Conservation (phyloP, 2,888 invertebrate genomes). For the Laspeyria flexula region DNA sequence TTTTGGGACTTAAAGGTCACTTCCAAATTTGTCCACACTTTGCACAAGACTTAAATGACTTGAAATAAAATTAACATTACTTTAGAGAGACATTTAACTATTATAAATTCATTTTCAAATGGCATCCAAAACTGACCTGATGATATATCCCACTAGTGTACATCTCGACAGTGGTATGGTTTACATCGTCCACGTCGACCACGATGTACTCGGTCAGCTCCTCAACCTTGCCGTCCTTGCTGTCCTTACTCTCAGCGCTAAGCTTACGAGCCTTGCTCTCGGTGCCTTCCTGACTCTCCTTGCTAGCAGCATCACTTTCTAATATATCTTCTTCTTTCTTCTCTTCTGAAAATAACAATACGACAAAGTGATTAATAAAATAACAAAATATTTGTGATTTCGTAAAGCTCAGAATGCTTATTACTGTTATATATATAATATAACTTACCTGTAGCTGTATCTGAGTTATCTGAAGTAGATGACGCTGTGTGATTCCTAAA, state of each 20-base stretch:
- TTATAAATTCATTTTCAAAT: too few species aligned
- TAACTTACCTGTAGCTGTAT: conserved; percentile 60
- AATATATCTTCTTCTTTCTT: not conserved
- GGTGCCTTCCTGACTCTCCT: not conserved
- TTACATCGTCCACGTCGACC: conserved; percentile 73
- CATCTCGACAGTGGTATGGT: conserved; percentile 71
- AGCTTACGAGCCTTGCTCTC: not conserved
- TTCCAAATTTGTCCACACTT: too few species aligned
- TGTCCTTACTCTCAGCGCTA: not conserved
- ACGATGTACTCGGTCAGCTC: conserved; percentile 74
- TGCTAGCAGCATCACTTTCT: not conserved
- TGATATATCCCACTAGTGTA: conserved; percentile 74
- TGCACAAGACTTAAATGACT: too few species aligned
- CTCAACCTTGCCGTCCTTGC: conserved; percentile 23
- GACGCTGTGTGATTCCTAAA: conserved; percentile 65
- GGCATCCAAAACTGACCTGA: conserved; percentile 68
- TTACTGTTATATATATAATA: not conserved
- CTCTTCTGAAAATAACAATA: conserved; percentile 5
- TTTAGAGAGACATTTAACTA: too few species aligned
- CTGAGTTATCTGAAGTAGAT: conserved; percentile 70
- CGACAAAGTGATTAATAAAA: not conserved
- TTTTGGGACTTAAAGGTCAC: too few species aligned
- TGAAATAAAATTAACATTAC: too few species aligned
- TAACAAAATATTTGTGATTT: not conserved
- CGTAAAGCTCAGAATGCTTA: not conserved